Conservation (phyloP, 2,888 invertebrate species). For the Dioctria rufipes region DNA sequence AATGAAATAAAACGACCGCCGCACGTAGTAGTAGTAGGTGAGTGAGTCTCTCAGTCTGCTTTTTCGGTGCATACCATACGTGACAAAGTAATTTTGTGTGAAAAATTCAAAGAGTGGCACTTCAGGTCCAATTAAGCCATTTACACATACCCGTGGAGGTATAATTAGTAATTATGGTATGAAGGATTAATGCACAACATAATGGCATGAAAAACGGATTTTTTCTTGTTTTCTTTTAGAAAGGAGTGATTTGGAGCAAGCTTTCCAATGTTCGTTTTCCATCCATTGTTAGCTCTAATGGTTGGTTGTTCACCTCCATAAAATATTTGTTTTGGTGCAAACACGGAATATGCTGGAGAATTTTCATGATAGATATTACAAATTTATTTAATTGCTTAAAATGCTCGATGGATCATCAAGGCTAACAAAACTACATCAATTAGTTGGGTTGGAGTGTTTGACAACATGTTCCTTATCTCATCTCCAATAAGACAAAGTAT, state of each 20-base stretch:
- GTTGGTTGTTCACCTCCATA: too few relatives aligned
- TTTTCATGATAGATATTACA: too few relatives aligned
- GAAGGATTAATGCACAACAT: slow-evolving; percentile 13
- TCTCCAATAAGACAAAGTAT: too few relatives aligned
- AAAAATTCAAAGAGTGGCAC: slow-evolving; percentile 40
- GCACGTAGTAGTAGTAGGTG: slow-evolving; percentile 2
- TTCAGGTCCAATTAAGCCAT: slow-evolving; percentile 44
- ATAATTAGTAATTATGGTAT: slow-evolving; percentile 20
- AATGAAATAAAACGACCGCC: slow-evolving; percentile 35
- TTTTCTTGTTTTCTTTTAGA: neutral
- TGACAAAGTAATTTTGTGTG: slow-evolving; percentile 45
- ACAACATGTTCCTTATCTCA: too few relatives aligned
- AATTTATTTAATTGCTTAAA: too few relatives aligned
- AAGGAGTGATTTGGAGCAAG: neutral
- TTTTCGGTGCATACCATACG: slow-evolving; percentile 27
- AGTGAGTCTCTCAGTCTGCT: neutral
- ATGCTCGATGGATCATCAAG: too few relatives aligned
- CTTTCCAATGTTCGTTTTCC: neutral
- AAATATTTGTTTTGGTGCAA: too few relatives aligned
- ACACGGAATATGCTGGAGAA: too few relatives aligned
- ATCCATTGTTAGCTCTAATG: neutral
- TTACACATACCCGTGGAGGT: slow-evolving; percentile 1
- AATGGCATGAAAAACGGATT: slow-evolving; percentile 10
- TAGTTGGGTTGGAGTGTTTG: too few relatives aligned
- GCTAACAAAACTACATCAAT: too few relatives aligned